A percentile compares a stretch with the other conserved stretches of the same genome.
Evolutionary conservation across 2,888 invertebrate genomes (phyloP).

Genomic region (Ornithoptera priamus): DNA sequence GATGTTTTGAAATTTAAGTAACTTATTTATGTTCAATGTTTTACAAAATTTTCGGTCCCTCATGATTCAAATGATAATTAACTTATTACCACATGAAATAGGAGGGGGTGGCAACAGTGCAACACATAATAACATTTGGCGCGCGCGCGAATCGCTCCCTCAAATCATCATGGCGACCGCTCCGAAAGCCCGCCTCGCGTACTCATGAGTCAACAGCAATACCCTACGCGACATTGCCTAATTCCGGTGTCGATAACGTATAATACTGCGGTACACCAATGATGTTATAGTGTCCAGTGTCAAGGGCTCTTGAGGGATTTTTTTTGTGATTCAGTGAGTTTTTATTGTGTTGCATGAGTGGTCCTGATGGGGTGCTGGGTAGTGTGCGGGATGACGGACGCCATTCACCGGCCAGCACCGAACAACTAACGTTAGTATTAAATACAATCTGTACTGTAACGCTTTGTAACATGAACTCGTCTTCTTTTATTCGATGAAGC

Average conservation of each 20-base stretch:
- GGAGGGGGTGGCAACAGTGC: slow-evolving; percentile 35
- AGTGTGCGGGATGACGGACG: slow-evolving; percentile 67
- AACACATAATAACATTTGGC: slow-evolving; percentile 51
- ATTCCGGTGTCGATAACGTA: slow-evolving; percentile 39
- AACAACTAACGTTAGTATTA: slow-evolving; percentile 72
- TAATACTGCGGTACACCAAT: slow-evolving; percentile 30
- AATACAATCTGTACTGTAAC: background rate
- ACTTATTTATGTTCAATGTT: too few relatives aligned
- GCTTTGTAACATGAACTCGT: too few relatives aligned
- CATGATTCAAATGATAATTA: background rate
- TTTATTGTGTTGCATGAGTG: slow-evolving; percentile 73
- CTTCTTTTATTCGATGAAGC: too few relatives aligned
- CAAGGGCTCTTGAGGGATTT: slow-evolving; percentile 44
- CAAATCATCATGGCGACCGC: slow-evolving; percentile 71
- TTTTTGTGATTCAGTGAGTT: slow-evolving; percentile 59
- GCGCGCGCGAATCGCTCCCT: slow-evolving; percentile 72
- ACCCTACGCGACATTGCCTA: slow-evolving; percentile 42
- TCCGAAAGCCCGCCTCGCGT: slow-evolving; percentile 65
- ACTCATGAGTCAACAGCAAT: slow-evolving; percentile 51
- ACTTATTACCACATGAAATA: slow-evolving; percentile 23
- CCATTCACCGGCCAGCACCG: slow-evolving; percentile 74
- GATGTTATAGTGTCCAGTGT: slow-evolving; percentile 39
- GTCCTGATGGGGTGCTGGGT: slow-evolving; percentile 61
- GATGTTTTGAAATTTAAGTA: too few relatives aligned
- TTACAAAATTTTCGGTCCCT: too few relatives aligned